These are phyloP conservation scores for Choloepus hoffmanni DNA, from an alignment of 2,113 vertebrate species.

Conservation along the genomic window DNA sequence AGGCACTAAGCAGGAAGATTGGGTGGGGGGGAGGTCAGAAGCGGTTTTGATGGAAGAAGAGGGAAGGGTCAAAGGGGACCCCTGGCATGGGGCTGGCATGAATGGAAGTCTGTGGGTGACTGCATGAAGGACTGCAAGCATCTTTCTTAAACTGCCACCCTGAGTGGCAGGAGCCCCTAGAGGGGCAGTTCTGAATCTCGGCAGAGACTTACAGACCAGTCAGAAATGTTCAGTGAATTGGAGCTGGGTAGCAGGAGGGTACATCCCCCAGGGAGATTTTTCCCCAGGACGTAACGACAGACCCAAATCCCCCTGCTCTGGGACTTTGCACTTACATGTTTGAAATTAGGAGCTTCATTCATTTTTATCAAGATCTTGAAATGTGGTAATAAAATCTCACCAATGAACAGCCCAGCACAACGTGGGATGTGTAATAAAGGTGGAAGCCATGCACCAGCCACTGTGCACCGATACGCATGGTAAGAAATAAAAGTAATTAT, in stretches of 20 bases:
- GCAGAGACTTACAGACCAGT: not conserved
- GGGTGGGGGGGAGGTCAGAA: not conserved
- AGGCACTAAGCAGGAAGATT: not conserved
- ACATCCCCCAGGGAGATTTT: not conserved
- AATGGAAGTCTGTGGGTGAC: not conserved
- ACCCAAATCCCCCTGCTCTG: not conserved
- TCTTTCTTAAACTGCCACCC: not conserved
- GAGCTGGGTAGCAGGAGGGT: not conserved
- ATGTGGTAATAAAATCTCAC: conserved; percentile 62
- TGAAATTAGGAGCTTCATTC: conserved; percentile 50
- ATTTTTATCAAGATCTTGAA: conserved; percentile 71
- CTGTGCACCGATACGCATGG: not conserved
- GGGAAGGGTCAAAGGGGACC: not conserved
- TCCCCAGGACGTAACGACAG: not conserved
- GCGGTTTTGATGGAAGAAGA: not conserved
- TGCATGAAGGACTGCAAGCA: not conserved
- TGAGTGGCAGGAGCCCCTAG: not conserved
- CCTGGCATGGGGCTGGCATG: not conserved
- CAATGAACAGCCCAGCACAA: conserved; percentile 62
- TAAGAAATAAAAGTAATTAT: conserved; percentile 81
- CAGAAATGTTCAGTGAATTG: not conserved
- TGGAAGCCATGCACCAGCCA: conserved; percentile 40
- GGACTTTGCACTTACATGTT: not conserved
- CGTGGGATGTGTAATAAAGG: conserved; percentile 62
- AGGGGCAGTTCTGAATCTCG: not conserved